Conservation (phyloP, 2,888 invertebrate genomes). For the Drosophila stalkeri region DNA sequence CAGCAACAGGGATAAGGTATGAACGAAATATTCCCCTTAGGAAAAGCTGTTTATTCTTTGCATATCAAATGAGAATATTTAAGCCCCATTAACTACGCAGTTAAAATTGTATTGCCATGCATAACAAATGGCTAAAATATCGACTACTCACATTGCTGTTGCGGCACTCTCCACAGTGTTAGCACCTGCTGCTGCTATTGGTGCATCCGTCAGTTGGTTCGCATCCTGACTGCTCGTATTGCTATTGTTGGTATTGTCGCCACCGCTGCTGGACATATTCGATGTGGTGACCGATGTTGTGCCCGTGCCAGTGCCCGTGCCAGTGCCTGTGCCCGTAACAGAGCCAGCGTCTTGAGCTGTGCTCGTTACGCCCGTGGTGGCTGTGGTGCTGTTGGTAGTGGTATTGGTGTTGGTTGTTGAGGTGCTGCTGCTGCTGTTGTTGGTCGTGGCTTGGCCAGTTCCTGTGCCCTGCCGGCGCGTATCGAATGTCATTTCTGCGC, state of each 20-base stretch:
- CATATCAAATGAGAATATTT: neutral
- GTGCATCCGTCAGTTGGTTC: conserved; percentile 26
- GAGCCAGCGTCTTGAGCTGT: conserved; percentile 54
- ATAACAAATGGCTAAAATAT: neutral
- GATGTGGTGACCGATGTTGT: conserved; percentile 41
- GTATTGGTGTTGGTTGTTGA: conserved; percentile 39
- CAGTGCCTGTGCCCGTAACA: conserved; percentile 43
- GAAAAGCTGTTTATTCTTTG: neutral
- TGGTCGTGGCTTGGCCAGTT: conserved; percentile 61
- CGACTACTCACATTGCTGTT: conserved; percentile 61
- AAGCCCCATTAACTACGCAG: neutral
- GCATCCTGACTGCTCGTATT: conserved; percentile 45
- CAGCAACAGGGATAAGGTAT: too few species aligned
- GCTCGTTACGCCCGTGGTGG: conserved; percentile 63
- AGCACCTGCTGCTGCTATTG: conserved; percentile 41
- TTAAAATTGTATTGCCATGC: neutral
- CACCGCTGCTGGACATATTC: conserved; percentile 57
- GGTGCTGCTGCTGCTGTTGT: conserved; percentile 44
- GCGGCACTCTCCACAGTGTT: conserved; percentile 63
- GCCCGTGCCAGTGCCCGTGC: conserved; percentile 31
- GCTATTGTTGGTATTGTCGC: conserved; percentile 55
- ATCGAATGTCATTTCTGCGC: conserved; percentile 84
- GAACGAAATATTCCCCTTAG: neutral
- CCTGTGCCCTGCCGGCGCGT: conserved; percentile 80
- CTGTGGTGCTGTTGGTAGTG: conserved; percentile 42